Base-by-base conservation (phyloP, 2,888 invertebrate species). In the Dascillus cervinus region DNA sequence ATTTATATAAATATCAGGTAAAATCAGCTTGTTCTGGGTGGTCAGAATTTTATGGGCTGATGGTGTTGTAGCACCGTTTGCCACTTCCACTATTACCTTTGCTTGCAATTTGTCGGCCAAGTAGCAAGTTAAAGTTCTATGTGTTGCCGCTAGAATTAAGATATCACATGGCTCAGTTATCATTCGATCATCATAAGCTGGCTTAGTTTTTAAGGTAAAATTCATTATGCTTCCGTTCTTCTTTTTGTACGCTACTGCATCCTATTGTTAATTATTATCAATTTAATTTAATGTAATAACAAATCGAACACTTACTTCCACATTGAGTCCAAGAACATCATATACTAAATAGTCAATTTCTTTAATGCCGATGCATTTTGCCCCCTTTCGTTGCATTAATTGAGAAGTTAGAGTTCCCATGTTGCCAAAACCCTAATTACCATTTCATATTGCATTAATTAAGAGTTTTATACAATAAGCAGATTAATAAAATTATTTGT, bases 1-100 rank as follows among this genome's bases (percentile, higher is more conserved):
- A 28, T 55, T 57, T 3, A 56, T 52, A 21, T 55, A 55, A 26
- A 65, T 50, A 42, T 63, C 63, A 3, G 65, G 65, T 10, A 65
- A 41, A 4, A 64, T 52, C 3, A 64, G 32, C 39, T 54, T 58
- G n/a, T 42, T 41, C 17, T 47, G 51, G 2, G 43, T 44, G 0
- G 45, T 40, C 11, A 64, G 43, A 28, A 59, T 58, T 47, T 48
- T 57, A 35, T 62, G 57, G 4, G 63, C 54, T 1, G 53, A 49
- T 1, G 64, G 64, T 1, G 60, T 55, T 3, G 62, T 41, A 2
- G 61, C 50, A 11, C 57, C 50, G 35, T 60, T 53, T 6, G 62
- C 53, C 4, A 56, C 60, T 44, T 65, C 65, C 2, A 64, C 34
- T 11, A 64, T 46, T 3, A 64, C 39, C 40, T 58, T 62, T 2